Conservation (phyloP, 2,888 invertebrate genomes). For the Brachycybe producta region DNA sequence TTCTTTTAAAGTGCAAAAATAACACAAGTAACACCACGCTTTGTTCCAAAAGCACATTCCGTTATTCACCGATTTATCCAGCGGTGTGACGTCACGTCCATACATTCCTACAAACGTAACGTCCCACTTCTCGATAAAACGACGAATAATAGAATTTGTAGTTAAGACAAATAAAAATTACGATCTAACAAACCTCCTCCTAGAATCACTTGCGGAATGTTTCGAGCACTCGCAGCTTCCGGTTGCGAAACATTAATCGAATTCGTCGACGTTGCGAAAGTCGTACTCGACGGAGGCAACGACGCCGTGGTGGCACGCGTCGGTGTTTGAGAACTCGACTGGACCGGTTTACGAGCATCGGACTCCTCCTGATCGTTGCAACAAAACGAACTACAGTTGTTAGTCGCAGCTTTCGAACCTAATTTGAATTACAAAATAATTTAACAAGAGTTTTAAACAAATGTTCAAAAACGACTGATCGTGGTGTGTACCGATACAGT, state of each 20-base stretch:
- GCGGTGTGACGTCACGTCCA: too few relatives aligned
- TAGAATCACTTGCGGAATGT: too few relatives aligned
- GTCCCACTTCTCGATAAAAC: too few relatives aligned
- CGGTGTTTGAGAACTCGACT: neutral
- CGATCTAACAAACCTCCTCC: too few relatives aligned
- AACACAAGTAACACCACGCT: too few relatives aligned
- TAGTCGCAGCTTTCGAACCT: slow-evolving; percentile 7
- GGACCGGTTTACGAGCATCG: neutral
- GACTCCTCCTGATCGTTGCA: slow-evolving; percentile 9
- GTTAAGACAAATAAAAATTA: too few relatives aligned
- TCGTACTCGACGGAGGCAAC: neutral
- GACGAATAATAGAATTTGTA: too few relatives aligned
- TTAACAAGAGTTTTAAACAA: neutral
- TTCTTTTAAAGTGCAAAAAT: too few relatives aligned
- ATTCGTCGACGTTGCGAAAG: neutral
- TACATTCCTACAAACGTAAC: too few relatives aligned
- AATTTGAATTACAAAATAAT: neutral
- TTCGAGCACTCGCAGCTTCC: slow-evolving; percentile 7
- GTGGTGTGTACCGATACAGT: slow-evolving; percentile 3
- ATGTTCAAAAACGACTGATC: neutral
- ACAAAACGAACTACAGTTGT: slow-evolving; percentile 15
- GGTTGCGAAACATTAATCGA: neutral
- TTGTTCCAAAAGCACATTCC: too few relatives aligned
- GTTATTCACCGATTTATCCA: too few relatives aligned
- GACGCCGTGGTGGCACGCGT: neutral